A percentile compares a stretch with the other conserved stretches of the same genome.
These are phyloP conservation scores for Lepidochitona cinerea DNA, from an alignment of 2,888 invertebrate genomes.

Conservation along the genomic window DNA sequence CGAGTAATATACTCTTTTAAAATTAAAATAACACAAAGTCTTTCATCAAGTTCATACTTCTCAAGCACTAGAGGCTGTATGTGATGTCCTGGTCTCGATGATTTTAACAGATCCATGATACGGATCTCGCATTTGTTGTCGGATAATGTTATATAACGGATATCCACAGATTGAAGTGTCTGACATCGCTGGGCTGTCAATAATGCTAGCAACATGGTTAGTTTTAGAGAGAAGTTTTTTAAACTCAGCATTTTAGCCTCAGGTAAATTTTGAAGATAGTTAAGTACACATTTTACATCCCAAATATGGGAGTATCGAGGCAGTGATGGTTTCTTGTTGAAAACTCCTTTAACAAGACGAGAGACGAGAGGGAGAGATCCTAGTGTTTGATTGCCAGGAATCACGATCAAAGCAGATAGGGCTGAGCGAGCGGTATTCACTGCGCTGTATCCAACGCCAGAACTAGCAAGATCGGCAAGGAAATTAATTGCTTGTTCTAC, in stretches of 20 bases:
- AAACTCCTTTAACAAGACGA: slow-evolving; percentile 6
- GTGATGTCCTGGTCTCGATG: background rate
- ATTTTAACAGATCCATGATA: background rate
- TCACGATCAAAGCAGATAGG: background rate
- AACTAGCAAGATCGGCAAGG: slow-evolving; percentile 14
- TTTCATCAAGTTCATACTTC: background rate
- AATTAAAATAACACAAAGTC: background rate
- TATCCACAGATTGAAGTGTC: background rate
- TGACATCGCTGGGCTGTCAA: slow-evolving; percentile 3
- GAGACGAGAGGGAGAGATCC: background rate
- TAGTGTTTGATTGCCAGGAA: background rate
- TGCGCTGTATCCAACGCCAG: slow-evolving; percentile 24
- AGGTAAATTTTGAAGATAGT: background rate
- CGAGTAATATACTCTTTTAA: background rate
- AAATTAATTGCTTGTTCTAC: slow-evolving; percentile 26
- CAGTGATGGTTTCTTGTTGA: background rate
- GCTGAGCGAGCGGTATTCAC: slow-evolving; percentile 17
- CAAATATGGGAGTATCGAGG: slow-evolving; percentile 4
- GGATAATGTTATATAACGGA: background rate
- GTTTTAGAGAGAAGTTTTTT: background rate
- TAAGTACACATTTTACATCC: slow-evolving; percentile 6
- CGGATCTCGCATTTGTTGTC: background rate
- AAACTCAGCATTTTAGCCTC: background rate
- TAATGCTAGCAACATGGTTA: slow-evolving; percentile 5
- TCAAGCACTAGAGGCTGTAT: background rate